These are phyloP conservation scores for Drosophila subpulchrella DNA, from an alignment of 1,140 invertebrate species.

Conservation along the genomic window DNA sequence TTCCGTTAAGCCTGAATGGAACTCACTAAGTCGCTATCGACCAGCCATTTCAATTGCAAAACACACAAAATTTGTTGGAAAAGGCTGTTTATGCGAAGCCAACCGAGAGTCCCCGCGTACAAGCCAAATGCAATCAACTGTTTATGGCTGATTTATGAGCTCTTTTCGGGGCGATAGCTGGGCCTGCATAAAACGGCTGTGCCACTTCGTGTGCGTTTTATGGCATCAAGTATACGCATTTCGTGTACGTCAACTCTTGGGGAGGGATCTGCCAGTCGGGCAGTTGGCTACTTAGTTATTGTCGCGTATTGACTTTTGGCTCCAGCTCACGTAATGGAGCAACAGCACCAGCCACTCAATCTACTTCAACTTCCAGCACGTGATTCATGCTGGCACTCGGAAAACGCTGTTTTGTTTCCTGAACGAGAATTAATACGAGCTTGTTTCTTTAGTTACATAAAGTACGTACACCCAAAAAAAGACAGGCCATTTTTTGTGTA, in stretches of 20 bases:
- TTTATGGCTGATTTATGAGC: constrained; percentile 68
- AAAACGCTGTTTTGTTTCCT: constrained; percentile 3
- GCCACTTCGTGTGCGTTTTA: constrained; percentile 59
- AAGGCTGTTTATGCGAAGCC: constrained; percentile 4
- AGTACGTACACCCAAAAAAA: not conserved
- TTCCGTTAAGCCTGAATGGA: constrained; percentile 8
- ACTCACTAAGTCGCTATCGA: constrained; percentile 10
- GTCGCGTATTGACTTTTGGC: constrained; percentile 63
- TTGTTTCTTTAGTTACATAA: not conserved
- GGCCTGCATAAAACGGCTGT: constrained; percentile 41
- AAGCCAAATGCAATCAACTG: constrained; percentile 68
- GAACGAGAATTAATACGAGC: not conserved
- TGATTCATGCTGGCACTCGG: constrained; percentile 52
- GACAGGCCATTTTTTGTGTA: no score
- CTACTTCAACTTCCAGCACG: constrained; percentile 45
- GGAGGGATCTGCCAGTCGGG: constrained; percentile 4
- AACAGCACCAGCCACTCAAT: constrained; percentile 48
- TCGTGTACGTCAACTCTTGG: not conserved
- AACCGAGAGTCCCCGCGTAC: not conserved
- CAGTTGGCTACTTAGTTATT: constrained; percentile 41
- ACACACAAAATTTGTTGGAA: constrained; percentile 2
- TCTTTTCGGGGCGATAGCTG: constrained; percentile 15
- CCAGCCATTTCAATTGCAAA: constrained; percentile 20
- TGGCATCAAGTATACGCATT: constrained; percentile 12
- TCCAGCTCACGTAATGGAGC: constrained; percentile 50